These are phyloP conservation scores for Poecilus cupreus DNA, from an alignment of 2,888 invertebrate genomes.

Conservation along the genomic window DNA sequence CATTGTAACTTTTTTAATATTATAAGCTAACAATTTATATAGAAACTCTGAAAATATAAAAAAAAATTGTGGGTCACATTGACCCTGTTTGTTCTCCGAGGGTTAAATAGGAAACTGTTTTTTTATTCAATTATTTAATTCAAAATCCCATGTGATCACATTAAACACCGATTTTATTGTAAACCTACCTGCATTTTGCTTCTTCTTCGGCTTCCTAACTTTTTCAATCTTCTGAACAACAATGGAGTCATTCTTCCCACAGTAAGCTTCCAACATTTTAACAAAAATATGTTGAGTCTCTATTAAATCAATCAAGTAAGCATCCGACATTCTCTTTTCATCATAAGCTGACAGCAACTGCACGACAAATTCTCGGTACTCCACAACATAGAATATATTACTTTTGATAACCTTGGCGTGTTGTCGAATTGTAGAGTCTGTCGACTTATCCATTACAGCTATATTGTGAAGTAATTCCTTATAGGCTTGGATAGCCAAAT, in stretches of 20 bases:
- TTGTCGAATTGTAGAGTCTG: conserved; percentile 82
- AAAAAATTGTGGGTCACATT: too few species aligned
- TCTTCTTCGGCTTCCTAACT: conserved; percentile 74
- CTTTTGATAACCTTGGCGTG: conserved; percentile 91
- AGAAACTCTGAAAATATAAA: too few species aligned
- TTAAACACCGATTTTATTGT: too few species aligned
- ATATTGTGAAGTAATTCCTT: conserved; percentile 90
- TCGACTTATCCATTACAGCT: conserved; percentile 85
- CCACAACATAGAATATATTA: conserved; percentile 94
- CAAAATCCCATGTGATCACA: too few species aligned
- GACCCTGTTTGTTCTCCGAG: too few species aligned
- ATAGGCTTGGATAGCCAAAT: conserved; percentile 87
- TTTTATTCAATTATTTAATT: too few species aligned
- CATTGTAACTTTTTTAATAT: too few species aligned
- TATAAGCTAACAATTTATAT: too few species aligned
- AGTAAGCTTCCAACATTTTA: conserved; percentile 89
- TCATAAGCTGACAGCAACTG: conserved; percentile 88
- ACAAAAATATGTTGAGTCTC: conserved; percentile 93
- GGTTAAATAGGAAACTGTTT: too few species aligned
- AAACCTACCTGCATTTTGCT: conserved; percentile 67
- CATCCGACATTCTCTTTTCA: conserved; percentile 88
- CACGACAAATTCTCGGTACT: conserved; percentile 93
- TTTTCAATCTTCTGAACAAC: conserved; percentile 83
- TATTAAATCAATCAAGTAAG: conserved; percentile 89
- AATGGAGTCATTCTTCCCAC: conserved; percentile 78